These are phyloP conservation scores for Propithecus coquereli DNA, from an alignment of 2,113 vertebrate genomes.

Conservation along the genomic window DNA sequence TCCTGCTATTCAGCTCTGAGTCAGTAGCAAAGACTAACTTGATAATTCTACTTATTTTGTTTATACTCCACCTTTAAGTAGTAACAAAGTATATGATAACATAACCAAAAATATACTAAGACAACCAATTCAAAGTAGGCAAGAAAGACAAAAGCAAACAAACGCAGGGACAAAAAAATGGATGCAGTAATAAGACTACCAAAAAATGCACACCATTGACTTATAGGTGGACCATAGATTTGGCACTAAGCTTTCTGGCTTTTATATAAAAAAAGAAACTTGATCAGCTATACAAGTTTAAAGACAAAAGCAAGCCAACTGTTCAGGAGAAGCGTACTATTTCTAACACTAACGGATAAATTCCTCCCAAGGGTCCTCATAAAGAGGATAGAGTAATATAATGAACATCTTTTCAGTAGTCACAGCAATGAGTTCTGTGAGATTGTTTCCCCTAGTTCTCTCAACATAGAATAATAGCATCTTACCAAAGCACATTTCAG, in stretches of 20 bases:
- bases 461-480: background rate
- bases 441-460: background rate
- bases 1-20: background rate
- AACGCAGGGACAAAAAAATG: background rate
- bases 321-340: background rate
- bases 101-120: background rate
- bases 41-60: background rate
- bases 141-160: background rate
- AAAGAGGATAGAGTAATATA: conserved; percentile 9
- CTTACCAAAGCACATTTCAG: background rate
- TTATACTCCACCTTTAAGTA: conserved; percentile 3
- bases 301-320: conserved; percentile 35
- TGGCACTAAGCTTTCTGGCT: background rate
- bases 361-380: conserved; percentile 21
- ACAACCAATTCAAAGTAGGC: background rate
- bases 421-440: conserved; percentile 33
- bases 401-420: conserved; percentile 9
- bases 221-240: background rate
- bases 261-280: conserved; percentile 33
- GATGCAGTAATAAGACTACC: background rate
- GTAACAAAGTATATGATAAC: background rate
- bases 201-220: background rate
- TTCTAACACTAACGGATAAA: conserved; percentile 52
- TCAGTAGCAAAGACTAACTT: conserved; percentile 13
- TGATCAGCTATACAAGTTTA: background rate